Percentiles rank a stretch among this genome's conserved stretches.
Conservation (phyloP, 2,113 vertebrate genomes). For the Scortum barcoo region DNA sequence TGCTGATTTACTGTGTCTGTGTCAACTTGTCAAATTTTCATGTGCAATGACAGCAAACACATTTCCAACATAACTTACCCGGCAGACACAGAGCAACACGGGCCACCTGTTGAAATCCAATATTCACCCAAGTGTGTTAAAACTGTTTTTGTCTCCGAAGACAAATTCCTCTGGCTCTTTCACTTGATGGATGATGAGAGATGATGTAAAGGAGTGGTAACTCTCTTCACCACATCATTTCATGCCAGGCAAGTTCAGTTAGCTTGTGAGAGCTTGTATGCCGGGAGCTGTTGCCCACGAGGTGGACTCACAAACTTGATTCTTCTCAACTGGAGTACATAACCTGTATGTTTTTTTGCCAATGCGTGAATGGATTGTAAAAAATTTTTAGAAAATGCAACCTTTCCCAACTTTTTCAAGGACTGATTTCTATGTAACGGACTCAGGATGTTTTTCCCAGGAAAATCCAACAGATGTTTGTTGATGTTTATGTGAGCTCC, state of each 20-base stretch:
- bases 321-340: neutral
- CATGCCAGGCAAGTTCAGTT: neutral
- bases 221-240: neutral
- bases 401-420: too few species aligned
- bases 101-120: neutral
- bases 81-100: neutral
- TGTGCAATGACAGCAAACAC: neutral
- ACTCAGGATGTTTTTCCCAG: too few species aligned
- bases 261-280: neutral
- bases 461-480: too few species aligned
- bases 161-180: constrained; percentile 1
- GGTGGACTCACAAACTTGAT: neutral
- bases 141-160: neutral
- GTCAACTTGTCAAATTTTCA: neutral
- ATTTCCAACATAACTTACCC: neutral
- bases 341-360: too few species aligned
- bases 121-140: neutral
- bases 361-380: too few species aligned
- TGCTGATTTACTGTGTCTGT: neutral
- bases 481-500: too few species aligned
- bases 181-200: neutral
- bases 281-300: constrained; percentile 1
- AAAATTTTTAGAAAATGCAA: too few species aligned
- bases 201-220: neutral
- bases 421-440: too few species aligned